Evolutionary conservation across 2,888 invertebrate genomes (phyloP).

Genomic region (Nemapogon koenigi): DNA sequence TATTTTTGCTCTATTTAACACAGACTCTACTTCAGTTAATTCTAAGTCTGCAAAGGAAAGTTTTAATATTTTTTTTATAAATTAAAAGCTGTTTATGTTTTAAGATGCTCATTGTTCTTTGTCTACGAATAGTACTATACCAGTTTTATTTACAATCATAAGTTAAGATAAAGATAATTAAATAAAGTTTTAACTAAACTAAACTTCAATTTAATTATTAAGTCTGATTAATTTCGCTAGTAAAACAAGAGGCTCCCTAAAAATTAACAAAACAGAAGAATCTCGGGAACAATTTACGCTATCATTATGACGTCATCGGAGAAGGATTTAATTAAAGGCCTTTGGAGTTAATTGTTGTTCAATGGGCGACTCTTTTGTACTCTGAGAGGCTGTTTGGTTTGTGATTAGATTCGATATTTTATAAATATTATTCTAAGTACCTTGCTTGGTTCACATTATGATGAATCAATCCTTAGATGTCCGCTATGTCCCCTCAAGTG

Average conservation of each 20-base stretch:
- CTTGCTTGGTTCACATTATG: too few species aligned
- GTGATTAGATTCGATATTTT: too few species aligned
- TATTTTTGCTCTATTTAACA: conserved; percentile 29
- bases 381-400: conserved; percentile 2
- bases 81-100: too few species aligned
- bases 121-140: too few species aligned
- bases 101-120: too few species aligned
- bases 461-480: too few species aligned
- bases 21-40: conserved; percentile 18
- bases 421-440: too few species aligned
- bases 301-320: conserved; percentile 64
- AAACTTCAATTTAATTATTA: neutral
- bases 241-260: conserved; percentile 25
- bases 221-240: neutral
- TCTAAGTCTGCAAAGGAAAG: neutral
- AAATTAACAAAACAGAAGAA: conserved; percentile 55
- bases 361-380: conserved; percentile 26
- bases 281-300: conserved; percentile 54
- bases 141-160: too few species aligned
- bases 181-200: neutral
- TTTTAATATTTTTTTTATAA: neutral
- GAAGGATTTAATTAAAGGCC: conserved; percentile 64
- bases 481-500: too few species aligned
- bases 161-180: neutral
- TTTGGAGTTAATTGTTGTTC: conserved; percentile 59